These are phyloP conservation scores for Luperina testacea DNA, from an alignment of 2,888 invertebrate species.

Conservation along the genomic window DNA sequence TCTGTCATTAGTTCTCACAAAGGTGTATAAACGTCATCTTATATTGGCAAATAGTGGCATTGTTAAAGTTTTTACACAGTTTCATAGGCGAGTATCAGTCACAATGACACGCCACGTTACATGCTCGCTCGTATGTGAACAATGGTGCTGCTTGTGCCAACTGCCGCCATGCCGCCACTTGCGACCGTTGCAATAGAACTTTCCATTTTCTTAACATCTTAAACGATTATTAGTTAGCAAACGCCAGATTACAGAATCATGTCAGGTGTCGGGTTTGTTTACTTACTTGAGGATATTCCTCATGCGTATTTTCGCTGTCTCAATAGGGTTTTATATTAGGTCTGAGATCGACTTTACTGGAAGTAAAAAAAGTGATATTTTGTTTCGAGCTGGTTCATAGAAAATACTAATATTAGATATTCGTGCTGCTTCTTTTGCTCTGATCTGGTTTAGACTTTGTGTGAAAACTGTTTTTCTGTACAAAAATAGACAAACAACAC, in stretches of 20 bases:
- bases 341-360: background rate
- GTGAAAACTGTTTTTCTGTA: background rate
- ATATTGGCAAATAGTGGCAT: conserved; percentile 78
- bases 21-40: conserved; percentile 66
- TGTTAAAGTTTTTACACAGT: conserved; percentile 78
- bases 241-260: conserved; percentile 53
- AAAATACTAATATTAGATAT: background rate
- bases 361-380: conserved; percentile 6
- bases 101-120: conserved; percentile 79
- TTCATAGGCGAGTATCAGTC: conserved; percentile 73
- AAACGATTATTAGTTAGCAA: conserved; percentile 53
- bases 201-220: conserved; percentile 73
- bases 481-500: background rate
- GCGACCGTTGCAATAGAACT: conserved; percentile 66
- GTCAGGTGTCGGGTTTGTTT: conserved; percentile 37
- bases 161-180: conserved; percentile 54
- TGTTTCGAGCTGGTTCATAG: too few relatives aligned
- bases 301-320: conserved; percentile 13
- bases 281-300: conserved; percentile 21
- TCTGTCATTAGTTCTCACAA: conserved; percentile 70
- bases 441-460: background rate
- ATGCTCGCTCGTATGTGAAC: conserved; percentile 76
- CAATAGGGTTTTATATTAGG: background rate
- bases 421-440: too few relatives aligned
- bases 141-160: conserved; percentile 76